Conservation (phyloP, 2,888 invertebrate genomes). For the Caenorhabditis becei region DNA sequence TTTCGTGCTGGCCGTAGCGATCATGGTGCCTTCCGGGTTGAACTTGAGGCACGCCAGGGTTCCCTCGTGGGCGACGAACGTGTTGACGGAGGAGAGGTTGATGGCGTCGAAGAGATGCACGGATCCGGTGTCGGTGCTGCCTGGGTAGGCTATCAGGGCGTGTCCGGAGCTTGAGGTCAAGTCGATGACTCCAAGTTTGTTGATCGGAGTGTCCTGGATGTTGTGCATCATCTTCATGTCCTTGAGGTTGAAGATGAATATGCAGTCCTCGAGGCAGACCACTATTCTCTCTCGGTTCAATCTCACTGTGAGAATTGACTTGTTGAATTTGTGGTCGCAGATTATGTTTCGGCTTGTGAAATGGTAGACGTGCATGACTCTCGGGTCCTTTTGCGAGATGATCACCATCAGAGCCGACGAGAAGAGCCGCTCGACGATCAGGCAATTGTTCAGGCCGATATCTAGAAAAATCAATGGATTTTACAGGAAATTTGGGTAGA, state of each 20-base stretch:
- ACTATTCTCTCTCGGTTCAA: slow-evolving; percentile 95
- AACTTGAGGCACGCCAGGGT: slow-evolving; percentile 96
- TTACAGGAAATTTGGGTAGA: background rate
- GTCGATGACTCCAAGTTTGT: slow-evolving; percentile 87
- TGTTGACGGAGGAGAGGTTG: slow-evolving; percentile 95
- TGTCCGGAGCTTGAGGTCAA: slow-evolving; percentile 85
- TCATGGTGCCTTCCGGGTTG: slow-evolving; percentile 87
- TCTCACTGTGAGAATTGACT: slow-evolving; percentile 95
- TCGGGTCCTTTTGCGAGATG: slow-evolving; percentile 90
- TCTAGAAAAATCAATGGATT: slow-evolving; percentile 15
- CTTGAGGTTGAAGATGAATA: slow-evolving; percentile 97
- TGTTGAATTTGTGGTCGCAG: slow-evolving; percentile 95
- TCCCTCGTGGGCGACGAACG: slow-evolving; percentile 97
- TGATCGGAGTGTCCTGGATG: slow-evolving; percentile 97
- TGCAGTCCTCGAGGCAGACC: slow-evolving; percentile 96
- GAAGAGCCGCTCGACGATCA: slow-evolving; percentile 91
- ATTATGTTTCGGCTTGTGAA: slow-evolving; percentile 88
- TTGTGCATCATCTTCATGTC: slow-evolving; percentile 89
- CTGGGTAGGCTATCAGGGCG: slow-evolving; percentile 97
- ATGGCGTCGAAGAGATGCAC: slow-evolving; percentile 94
- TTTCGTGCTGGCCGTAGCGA: slow-evolving; percentile 84
- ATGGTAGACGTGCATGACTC: slow-evolving; percentile 95
- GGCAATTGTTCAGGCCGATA: slow-evolving; percentile 43
- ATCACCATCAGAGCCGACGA: slow-evolving; percentile 97
- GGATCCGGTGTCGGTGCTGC: slow-evolving; percentile 82